These are phyloP conservation scores for Alitta virens DNA, from an alignment of 2,888 invertebrate genomes.

Conservation along the genomic window DNA sequence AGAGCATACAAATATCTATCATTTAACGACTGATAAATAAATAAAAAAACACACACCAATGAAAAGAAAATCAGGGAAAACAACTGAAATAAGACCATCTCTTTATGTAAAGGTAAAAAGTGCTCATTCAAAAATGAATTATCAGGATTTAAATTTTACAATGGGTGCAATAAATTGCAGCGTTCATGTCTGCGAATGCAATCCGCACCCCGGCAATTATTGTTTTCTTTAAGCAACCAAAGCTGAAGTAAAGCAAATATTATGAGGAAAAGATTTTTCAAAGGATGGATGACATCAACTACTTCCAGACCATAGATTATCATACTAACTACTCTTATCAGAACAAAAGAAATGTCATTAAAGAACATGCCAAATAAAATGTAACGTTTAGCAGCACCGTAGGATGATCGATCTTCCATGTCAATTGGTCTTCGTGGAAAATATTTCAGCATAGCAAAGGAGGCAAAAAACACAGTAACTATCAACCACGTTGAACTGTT, in stretches of 20 bases:
- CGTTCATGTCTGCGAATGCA: too few relatives aligned
- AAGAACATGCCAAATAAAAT: slow-evolving; percentile 24
- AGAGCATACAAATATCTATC: too few relatives aligned
- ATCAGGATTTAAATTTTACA: too few relatives aligned
- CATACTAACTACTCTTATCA: slow-evolving; percentile 24
- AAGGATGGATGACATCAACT: slow-evolving; percentile 25
- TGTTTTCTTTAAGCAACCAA: not conserved
- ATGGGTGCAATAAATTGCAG: too few relatives aligned
- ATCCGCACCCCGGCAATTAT: too few relatives aligned
- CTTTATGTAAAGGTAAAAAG: too few relatives aligned
- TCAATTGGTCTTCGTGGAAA: slow-evolving; percentile 19
- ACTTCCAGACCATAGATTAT: slow-evolving; percentile 16
- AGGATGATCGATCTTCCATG: slow-evolving; percentile 8
- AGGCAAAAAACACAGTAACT: slow-evolving; percentile 22
- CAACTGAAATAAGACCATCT: too few relatives aligned
- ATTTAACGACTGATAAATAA: too few relatives aligned
- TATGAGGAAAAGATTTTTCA: slow-evolving; percentile 28
- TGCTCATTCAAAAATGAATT: too few relatives aligned
- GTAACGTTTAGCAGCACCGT: slow-evolving; percentile 8
- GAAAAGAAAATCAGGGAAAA: too few relatives aligned
- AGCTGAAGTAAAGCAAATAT: slow-evolving; percentile 22
- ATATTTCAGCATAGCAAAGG: slow-evolving; percentile 30
- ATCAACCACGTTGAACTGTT: slow-evolving; percentile 23
- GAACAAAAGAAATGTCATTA: slow-evolving; percentile 26
- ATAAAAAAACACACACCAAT: too few relatives aligned